Conservation (phyloP, 37 sponge, comb jelly and placozoan genomes). For the Axinella damicornis region DNA sequence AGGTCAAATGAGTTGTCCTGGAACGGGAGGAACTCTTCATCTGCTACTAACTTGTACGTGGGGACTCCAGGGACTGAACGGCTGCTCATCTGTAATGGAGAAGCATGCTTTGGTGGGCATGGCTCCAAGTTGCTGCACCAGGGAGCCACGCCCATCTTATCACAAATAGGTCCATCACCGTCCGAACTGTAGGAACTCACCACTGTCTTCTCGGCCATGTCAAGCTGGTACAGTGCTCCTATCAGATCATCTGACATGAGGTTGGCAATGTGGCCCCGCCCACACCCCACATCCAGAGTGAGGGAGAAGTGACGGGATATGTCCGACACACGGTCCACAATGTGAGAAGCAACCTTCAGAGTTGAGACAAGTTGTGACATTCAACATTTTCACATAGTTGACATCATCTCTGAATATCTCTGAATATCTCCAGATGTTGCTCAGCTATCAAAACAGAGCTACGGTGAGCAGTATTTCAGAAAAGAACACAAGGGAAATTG, state of each 20-base stretch:
- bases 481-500: too few species aligned
- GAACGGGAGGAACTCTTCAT: conserved; percentile 87
- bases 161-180: too few species aligned
- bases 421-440: too few species aligned
- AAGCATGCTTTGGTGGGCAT: too few species aligned
- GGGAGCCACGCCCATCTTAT: too few species aligned
- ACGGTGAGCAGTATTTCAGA: too few species aligned
- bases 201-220: conserved; percentile 67
- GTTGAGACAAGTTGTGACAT: too few species aligned
- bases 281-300: conserved; percentile 90
- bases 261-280: conserved; percentile 86
- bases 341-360: conserved; percentile 42
- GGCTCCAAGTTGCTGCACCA: too few species aligned
- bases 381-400: too few species aligned
- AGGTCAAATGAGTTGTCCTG: conserved; percentile 73
- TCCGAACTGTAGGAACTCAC: too few species aligned
- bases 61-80: conserved; percentile 28
- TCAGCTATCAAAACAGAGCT: too few species aligned
- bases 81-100: not conserved
- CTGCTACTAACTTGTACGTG: conserved; percentile 64
- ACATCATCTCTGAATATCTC: too few species aligned
- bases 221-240: conserved; percentile 71
- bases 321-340: conserved; percentile 79
- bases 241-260: conserved; percentile 52
- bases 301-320: conserved; percentile 73